Conservation (phyloP, 1,140 invertebrate genomes). For the Hydropsyche tenuis region DNA sequence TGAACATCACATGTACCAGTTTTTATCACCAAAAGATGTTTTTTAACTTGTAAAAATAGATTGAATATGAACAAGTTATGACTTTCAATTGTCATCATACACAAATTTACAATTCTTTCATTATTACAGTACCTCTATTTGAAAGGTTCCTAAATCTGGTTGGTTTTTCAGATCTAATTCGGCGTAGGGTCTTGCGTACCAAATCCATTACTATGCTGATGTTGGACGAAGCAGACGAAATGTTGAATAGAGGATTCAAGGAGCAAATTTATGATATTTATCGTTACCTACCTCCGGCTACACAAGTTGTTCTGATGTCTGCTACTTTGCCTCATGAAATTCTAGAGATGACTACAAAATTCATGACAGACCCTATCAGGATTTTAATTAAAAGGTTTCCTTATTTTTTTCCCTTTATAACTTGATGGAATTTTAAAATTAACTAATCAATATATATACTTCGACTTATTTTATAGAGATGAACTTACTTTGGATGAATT, state of each 20-base stretch:
- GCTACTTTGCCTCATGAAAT: slow-evolving; percentile 99
- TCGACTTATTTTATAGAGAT: slow-evolving; percentile 73
- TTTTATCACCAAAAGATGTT: too few relatives aligned
- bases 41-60: too few relatives aligned
- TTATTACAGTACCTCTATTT: too few relatives aligned
- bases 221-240: slow-evolving; percentile 99
- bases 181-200: slow-evolving; percentile 90
- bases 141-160: slow-evolving; percentile 56
- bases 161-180: slow-evolving; percentile 84
- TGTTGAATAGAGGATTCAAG: slow-evolving; percentile 99
- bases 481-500: slow-evolving; percentile 99
- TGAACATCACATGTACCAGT: too few relatives aligned
- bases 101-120: too few relatives aligned
- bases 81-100: too few relatives aligned
- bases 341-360: slow-evolving; percentile 99
- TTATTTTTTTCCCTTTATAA: too few relatives aligned
- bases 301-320: slow-evolving; percentile 95
- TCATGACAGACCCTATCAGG: slow-evolving; percentile 99
- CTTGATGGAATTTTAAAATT: too few relatives aligned
- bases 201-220: slow-evolving; percentile 98
- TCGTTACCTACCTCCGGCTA: slow-evolving; percentile 95
- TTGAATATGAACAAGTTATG: slow-evolving; percentile 37
- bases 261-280: slow-evolving; percentile 99
- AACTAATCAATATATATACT: background rate
- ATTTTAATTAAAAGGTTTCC: slow-evolving; percentile 99